Percentiles rank a stretch among this genome's conserved stretches.
Evolutionary conservation across 2,888 invertebrate species (phyloP).

Genomic region (Brachyopa scutellaris): DNA sequence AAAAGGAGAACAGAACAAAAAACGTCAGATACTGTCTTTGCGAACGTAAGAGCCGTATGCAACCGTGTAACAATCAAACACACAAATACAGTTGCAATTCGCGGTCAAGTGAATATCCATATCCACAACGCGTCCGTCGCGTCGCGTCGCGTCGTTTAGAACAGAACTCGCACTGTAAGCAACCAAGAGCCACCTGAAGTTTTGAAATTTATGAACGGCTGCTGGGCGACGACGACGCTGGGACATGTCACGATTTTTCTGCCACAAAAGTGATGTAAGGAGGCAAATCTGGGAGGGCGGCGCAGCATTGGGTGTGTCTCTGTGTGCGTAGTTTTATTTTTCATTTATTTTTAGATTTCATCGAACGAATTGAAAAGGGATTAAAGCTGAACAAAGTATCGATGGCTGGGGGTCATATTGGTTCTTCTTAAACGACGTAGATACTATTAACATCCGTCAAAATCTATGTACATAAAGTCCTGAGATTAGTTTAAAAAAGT

Average conservation of each 20-base stretch:
- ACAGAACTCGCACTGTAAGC: conserved; percentile 6
- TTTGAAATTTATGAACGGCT: conserved; percentile 54
- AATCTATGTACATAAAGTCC: too few relatives aligned
- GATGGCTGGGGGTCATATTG: neutral
- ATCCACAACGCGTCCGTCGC: too few relatives aligned
- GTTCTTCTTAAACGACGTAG: too few relatives aligned
- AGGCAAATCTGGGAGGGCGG: conserved; percentile 9
- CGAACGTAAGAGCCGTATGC: conserved; percentile 8
- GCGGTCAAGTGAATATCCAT: conserved; percentile 60
- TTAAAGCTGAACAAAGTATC: too few relatives aligned
- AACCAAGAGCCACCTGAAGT: conserved; percentile 46
- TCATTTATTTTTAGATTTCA: too few relatives aligned
- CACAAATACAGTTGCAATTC: conserved; percentile 7
- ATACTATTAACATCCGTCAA: too few relatives aligned
- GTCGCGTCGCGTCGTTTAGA: neutral
- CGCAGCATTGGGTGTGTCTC: too few relatives aligned
- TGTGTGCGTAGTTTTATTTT: too few relatives aligned
- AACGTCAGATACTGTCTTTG: conserved; percentile 25
- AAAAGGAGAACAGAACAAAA: conserved; percentile 12
- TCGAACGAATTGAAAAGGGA: too few relatives aligned
- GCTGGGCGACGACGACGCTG: conserved; percentile 27
- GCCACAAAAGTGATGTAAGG: conserved; percentile 57
- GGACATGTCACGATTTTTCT: conserved; percentile 66
- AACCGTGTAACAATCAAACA: conserved; percentile 28
- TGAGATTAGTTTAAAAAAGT: too few relatives aligned